These are phyloP conservation scores for Drosophila rubida DNA, from an alignment of 2,888 invertebrate genomes.

Conservation along the genomic window DNA sequence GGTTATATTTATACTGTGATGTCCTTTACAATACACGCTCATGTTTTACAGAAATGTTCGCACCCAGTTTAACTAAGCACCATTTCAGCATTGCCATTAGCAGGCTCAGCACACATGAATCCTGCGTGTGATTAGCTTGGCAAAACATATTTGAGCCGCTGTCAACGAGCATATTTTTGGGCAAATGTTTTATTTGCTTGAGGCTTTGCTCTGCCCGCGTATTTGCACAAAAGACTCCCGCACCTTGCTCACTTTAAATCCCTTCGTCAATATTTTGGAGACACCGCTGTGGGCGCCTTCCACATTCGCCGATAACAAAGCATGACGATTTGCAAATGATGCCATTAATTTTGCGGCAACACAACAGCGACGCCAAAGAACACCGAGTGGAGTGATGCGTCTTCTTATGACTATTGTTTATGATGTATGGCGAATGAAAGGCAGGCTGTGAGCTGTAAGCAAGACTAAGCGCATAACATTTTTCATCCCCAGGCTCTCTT, in stretches of 20 bases:
- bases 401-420: slow-evolving; percentile 48
- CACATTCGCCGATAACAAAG: slow-evolving; percentile 48
- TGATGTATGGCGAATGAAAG: slow-evolving; percentile 36
- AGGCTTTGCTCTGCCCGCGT: slow-evolving; percentile 7
- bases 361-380: not conserved
- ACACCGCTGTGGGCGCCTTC: slow-evolving; percentile 20
- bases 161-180: slow-evolving; percentile 29
- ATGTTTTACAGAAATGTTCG: not conserved
- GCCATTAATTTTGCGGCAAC: slow-evolving; percentile 56
- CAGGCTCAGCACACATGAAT: not conserved
- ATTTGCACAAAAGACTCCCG: slow-evolving; percentile 30
- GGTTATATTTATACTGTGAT: slow-evolving; percentile 16
- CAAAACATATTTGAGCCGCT: slow-evolving; percentile 25
- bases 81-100: not conserved
- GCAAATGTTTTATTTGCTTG: slow-evolving; percentile 41
- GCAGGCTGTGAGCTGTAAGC: slow-evolving; percentile 21
- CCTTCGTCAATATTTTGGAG: slow-evolving; percentile 32
- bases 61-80: not conserved
- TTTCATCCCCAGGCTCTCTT: slow-evolving; percentile 20
- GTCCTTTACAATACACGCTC: not conserved
- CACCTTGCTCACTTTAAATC: slow-evolving; percentile 4
- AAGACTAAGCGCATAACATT: slow-evolving; percentile 24
- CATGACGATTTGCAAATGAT: slow-evolving; percentile 72
- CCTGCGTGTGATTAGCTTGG: not conserved
- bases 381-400: not conserved